phyloP scores from a whole-genome alignment of 2,888 invertebrate species.

The Ecliptopera silaceata region DNA sequence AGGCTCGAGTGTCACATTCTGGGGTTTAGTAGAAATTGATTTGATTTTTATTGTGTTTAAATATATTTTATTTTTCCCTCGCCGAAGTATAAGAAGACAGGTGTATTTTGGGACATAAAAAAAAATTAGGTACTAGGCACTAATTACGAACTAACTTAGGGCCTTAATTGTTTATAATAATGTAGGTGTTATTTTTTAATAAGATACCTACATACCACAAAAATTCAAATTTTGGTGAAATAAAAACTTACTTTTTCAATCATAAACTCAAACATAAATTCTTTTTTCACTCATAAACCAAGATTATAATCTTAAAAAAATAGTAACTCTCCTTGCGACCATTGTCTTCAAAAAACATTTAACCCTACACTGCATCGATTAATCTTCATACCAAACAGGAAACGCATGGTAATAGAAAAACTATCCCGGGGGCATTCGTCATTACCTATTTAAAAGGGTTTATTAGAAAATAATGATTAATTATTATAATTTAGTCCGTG shows the following conservation, averaged over 20 bases:
- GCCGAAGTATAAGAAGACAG: too few species aligned
- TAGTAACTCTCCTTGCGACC: slow-evolving; percentile 26
- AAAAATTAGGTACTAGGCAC: too few species aligned
- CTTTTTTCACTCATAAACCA: background rate
- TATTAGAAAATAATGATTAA: slow-evolving; percentile 76
- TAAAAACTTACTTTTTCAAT: background rate
- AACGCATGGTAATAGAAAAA: slow-evolving; percentile 66
- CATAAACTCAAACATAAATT: background rate
- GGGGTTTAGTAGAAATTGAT: slow-evolving; percentile 20
- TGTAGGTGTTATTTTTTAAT: too few species aligned
- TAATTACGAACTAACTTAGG: too few species aligned
- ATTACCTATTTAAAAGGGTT: slow-evolving; percentile 61
- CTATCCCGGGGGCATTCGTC: slow-evolving; percentile 65
- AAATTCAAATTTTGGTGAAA: too few species aligned
- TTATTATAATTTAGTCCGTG: slow-evolving; percentile 75
- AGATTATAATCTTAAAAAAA: slow-evolving; percentile 24
- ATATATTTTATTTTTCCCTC: background rate
- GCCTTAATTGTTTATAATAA: too few species aligned
- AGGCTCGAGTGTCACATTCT: slow-evolving; percentile 49
- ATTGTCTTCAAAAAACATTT: slow-evolving; percentile 40
- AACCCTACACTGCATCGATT: slow-evolving; percentile 65
- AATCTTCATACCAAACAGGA: slow-evolving; percentile 65
- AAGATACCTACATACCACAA: too few species aligned
- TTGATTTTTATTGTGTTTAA: slow-evolving; percentile 14
- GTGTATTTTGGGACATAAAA: too few species aligned